phyloP scores from a whole-genome alignment of 1,140 invertebrate genomes.

The Microplitis demolitor region DNA sequence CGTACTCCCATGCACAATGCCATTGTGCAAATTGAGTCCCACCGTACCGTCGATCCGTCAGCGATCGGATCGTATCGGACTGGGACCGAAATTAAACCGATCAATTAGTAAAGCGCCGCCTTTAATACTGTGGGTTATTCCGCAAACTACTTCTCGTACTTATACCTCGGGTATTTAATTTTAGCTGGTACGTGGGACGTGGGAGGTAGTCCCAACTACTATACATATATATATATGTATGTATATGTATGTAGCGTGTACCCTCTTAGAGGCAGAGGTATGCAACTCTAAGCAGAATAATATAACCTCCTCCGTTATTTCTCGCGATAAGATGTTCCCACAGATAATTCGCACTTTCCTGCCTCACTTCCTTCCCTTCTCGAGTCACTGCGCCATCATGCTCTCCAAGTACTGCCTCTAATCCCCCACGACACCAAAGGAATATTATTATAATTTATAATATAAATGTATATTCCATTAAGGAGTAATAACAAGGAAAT shows the following conservation, averaged over 20 bases:
- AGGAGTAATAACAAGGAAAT: background rate
- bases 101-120: too few relatives aligned
- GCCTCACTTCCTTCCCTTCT: slow-evolving; percentile 2
- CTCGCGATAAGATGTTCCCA: slow-evolving; percentile 21
- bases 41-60: background rate
- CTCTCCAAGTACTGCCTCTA: background rate
- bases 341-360: slow-evolving; percentile 25
- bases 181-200: too few relatives aligned
- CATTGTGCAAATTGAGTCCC: slow-evolving; percentile 14
- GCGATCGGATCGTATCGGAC: background rate
- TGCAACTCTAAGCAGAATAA: background rate
- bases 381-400: background rate
- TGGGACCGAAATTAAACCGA: background rate
- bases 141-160: background rate
- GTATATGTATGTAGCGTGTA: too few relatives aligned
- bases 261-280: background rate
- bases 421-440: background rate
- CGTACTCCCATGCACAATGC: background rate
- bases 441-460: background rate
- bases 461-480: background rate
- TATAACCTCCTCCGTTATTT: background rate
- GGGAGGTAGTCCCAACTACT: too few relatives aligned
- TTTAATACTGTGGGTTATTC: background rate
- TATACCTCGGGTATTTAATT: background rate
- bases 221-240: too few relatives aligned